Base-by-base conservation (phyloP, 92 coral and sea anemone genomes). In the Desmophyllum pertusum region DNA sequence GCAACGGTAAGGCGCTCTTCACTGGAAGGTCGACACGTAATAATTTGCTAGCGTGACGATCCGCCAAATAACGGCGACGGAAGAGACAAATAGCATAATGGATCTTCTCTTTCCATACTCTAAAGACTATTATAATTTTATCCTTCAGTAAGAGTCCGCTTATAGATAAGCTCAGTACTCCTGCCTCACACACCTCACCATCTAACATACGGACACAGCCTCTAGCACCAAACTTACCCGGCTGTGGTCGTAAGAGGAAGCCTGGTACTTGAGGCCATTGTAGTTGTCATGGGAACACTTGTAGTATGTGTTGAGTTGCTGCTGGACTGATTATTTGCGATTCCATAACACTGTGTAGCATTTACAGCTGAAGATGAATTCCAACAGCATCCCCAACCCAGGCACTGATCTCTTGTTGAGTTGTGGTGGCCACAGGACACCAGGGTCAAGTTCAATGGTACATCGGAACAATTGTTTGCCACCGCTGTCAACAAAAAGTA, bases 381-480 rank as follows among this genome's bases (percentile, higher is more conserved):
- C 97, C 97, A 93, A 86, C 97, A 93, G 75, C 97, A 93, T 78
- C 93, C 94, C 21, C 69, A 39, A n/a, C 80, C 83, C 5, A 42
- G 48, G 41, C 98, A 95, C 46, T 82, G 55, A 74, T 57, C 71
- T 53, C 75, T 62, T 19, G 88, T 33, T 25, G 88, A 59, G 75
- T 46, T 90, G 39, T 38, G 50, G 45, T 86, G 77, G 23, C 90
- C 93, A 73, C 96, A 93, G 29, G 91, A 71, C 10, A 72, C 79
- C 63, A 82, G 41, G 25, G n/a, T 53, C 79, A 55, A 42, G n/a
- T 72, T 69, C 52, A 37, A 30, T 50, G n/a, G 53, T 6, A 17
- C 52, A 27, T 35, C 71, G 23, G 86, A 71, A 33, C 86, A 82
- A 52, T 72, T 73, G 71, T 9, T 55, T 38, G 19, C 14, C 36